Percentiles rank a stretch among this genome's conserved stretches.
phyloP scores from a whole-genome alignment of 2,797 vertebrate species.

The Bradypus variegatus region DNA sequence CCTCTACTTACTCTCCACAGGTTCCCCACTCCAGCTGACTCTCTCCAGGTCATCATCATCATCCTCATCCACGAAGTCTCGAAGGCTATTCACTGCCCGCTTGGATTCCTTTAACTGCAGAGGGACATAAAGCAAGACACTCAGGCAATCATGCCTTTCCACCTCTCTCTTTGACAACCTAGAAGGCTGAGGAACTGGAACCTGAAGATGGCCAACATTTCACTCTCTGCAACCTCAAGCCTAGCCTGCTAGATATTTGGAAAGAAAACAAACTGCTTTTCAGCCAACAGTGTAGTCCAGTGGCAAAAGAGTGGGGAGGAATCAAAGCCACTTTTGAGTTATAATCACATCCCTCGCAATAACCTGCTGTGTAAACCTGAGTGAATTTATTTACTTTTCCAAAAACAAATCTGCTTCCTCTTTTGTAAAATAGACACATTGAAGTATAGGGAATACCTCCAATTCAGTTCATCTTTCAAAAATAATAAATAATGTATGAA shows the following conservation, averaged over 20 bases:
- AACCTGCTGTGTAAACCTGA: not conserved
- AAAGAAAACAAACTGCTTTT: not conserved
- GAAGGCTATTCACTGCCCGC: conserved; percentile 88
- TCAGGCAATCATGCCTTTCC: not conserved
- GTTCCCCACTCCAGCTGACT: conserved; percentile 95
- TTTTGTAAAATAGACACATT: conserved; percentile 3
- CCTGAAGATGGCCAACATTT: not conserved
- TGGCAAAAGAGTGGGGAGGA: not conserved
- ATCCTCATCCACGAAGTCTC: conserved; percentile 78
- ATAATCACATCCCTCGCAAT: not conserved
- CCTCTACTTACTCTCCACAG: conserved; percentile 87
- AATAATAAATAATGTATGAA: conserved; percentile 3
- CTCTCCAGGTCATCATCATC: conserved; percentile 87
- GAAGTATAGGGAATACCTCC: not conserved
- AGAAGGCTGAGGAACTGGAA: not conserved
- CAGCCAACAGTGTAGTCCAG: not conserved
- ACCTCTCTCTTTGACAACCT: not conserved
- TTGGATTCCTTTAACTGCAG: conserved; percentile 90
- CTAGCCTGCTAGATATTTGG: not conserved
- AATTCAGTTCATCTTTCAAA: conserved; percentile 15
- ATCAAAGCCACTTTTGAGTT: not conserved
- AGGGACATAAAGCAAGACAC: not conserved
- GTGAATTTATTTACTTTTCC: not conserved
- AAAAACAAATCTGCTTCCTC: not conserved
- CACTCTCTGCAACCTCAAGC: not conserved